Base-by-base conservation (phyloP, 2,888 invertebrate genomes). In the Pilophorus perplexus region DNA sequence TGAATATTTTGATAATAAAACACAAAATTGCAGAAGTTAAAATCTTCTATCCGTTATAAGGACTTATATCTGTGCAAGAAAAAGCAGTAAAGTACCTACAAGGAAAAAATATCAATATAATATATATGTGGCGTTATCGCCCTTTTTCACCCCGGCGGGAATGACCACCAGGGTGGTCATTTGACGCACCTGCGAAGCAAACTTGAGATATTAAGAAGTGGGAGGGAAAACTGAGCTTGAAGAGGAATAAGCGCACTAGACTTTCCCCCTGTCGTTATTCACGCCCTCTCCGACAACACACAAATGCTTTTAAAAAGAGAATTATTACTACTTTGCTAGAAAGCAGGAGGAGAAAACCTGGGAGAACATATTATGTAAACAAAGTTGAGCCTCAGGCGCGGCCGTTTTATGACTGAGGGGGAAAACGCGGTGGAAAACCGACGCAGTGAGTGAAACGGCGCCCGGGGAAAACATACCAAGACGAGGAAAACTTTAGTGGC, bases 251-350 rank as follows among this genome's bases (percentile, higher is more conserved):
- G 20, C 22, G 48, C n/a, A n/a, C n/a, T n/a, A n/a, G n/a, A n/a
- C n/a, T 16, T 27, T 14, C 52, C 52, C 10, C 55, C 38, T 4
- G 4, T 38, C 38, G 38, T 55, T 55, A 55, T 38, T 55, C 55
- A 55, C 20, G 37, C 38, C 55, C 55, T 55, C 38, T 14, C 38
- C 28, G 55, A 38, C 38, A 55, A 55, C 55, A 55, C 38, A 55
- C 55, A 38, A 55, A 55, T 55, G 55, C 55, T 55, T 55, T 55
- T 55, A 55, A 55, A 55, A 55, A 55, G 55, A 55, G 55, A 55
- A 55, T 55, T 55, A 55, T 55, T 55, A 38, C 55, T 55, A 55
- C 55, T 55, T 55, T 37, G 55, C 38, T 20, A 37, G 55, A 55
- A 38, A 38, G 55, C 37, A 37, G 22, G 38, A 38, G 23, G 23